Evolutionary conservation across 2,797 vertebrate genomes (phyloP).

Genomic region (Micromesistius poutassou): DNA sequence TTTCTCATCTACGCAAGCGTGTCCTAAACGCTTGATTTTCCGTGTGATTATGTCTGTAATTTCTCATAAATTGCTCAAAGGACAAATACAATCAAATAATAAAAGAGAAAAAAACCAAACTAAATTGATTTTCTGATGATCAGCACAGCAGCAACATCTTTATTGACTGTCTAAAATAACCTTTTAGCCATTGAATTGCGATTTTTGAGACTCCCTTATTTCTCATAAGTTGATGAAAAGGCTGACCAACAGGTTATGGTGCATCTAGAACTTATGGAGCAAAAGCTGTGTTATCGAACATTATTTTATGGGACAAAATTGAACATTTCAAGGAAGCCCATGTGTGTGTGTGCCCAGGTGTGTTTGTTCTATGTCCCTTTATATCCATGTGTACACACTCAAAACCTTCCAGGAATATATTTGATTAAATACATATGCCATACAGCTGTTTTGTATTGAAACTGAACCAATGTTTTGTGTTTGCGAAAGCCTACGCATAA

Average conservation of each 20-base stretch:
- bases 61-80: constrained; percentile 22
- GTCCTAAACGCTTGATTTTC: constrained; percentile 36
- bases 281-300: neutral
- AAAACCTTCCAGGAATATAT: neutral
- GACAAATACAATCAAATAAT: neutral
- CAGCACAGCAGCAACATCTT: neutral
- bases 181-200: too few species aligned
- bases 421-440: neutral
- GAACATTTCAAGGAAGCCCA: constrained; percentile 30
- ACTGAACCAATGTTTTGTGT: too few species aligned
- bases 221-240: too few species aligned
- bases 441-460: neutral
- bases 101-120: neutral
- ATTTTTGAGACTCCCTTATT: too few species aligned
- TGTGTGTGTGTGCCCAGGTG: neutral
- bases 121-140: neutral
- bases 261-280: neutral
- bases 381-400: constrained; percentile 1
- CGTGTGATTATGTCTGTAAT: constrained; percentile 46
- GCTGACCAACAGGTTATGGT: neutral
- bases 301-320: neutral
- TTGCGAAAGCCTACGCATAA: too few species aligned
- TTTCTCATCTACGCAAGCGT: constrained; percentile 24
- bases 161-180: neutral
- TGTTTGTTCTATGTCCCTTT: neutral